These are phyloP conservation scores for Dryocosmus kuriphilus DNA, from an alignment of 2,888 invertebrate genomes.

Conservation along the genomic window DNA sequence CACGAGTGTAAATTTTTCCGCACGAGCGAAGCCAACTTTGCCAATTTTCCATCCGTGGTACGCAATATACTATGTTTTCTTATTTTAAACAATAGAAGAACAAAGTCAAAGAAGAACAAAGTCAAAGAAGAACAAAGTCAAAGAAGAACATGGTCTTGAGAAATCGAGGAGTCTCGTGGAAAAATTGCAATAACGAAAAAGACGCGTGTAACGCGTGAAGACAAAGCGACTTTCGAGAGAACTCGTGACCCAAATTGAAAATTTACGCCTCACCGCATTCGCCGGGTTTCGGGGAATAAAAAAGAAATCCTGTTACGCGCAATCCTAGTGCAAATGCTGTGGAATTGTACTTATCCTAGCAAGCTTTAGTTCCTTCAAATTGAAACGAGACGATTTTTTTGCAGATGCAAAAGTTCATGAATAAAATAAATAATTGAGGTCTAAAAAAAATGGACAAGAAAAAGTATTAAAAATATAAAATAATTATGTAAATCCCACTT, in stretches of 20 bases:
- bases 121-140: too few species aligned
- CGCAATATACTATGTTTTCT: too few species aligned
- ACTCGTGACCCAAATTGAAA: conserved; percentile 21
- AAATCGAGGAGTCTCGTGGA: neutral
- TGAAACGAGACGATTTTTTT: neutral
- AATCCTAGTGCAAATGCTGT: conserved; percentile 5
- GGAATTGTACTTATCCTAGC: neutral
- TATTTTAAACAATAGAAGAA: too few species aligned
- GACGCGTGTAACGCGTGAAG: neutral
- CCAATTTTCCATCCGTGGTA: too few species aligned
- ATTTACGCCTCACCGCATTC: neutral
- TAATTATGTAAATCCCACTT: too few species aligned
- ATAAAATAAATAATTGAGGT: neutral
- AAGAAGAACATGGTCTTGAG: too few species aligned
- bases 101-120: too few species aligned
- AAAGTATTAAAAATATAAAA: neutral
- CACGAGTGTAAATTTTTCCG: too few species aligned
- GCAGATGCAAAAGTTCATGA: neutral
- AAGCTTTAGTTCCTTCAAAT: neutral
- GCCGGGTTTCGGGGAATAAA: neutral
- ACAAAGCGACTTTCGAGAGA: conserved; percentile 1
- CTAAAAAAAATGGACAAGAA: neutral
- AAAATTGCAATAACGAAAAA: neutral
- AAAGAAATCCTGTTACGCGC: conserved; percentile 3
- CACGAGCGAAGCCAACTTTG: too few species aligned